Base-by-base conservation (phyloP, 64 coral and sea anemone species). In the Stichodactyla helianthus region DNA sequence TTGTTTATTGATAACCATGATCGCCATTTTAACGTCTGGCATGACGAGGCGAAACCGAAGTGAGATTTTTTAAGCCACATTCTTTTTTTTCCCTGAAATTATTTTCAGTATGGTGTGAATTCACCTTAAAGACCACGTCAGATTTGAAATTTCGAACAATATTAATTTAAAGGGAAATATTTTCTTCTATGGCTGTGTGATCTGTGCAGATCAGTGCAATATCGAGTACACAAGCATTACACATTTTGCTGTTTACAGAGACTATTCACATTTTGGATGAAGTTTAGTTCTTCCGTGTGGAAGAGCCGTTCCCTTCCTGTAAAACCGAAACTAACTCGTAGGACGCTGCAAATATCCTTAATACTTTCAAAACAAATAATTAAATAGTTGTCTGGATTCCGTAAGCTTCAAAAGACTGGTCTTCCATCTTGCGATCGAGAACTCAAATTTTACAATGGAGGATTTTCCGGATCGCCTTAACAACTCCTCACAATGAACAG, bases 11-110 rank as follows among this genome's bases (percentile, higher is more conserved):
- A 65, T 65, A 28, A 74, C 27, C 68, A 10, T 81, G 78, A 81
- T 81, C 78, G 78, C 78, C 78, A 81, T 81, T 81, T 81, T 81
- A 81, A 81, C 50, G 78, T 52, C 50, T 81, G 35, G 50, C 52
- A n/a, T 52, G 50, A 81, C 16, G 78, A 74, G 68, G 25, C 25
- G 68, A 74, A 74, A 74, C 9, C 68, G 25, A 74, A 74, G 25
- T 74, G 62, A 65, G 22, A 65, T 11, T 74, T 74, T 74, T 27
- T 74, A 35, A 28, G 12, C 22, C 10, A 74, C 12, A 27, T 26
- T 23, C 22, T 58, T 44, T 35, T 35, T 35, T 35, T 35, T 74
- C 31, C 31, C 68, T 74, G 26, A 23, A 26, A 11, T 23, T 74
- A 31, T 23, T 27, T 74, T 31, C 10, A 74, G 12, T 44, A 12